Base-by-base conservation (phyloP, 2,113 vertebrate genomes). In the Coregonus clupeaformis region DNA sequence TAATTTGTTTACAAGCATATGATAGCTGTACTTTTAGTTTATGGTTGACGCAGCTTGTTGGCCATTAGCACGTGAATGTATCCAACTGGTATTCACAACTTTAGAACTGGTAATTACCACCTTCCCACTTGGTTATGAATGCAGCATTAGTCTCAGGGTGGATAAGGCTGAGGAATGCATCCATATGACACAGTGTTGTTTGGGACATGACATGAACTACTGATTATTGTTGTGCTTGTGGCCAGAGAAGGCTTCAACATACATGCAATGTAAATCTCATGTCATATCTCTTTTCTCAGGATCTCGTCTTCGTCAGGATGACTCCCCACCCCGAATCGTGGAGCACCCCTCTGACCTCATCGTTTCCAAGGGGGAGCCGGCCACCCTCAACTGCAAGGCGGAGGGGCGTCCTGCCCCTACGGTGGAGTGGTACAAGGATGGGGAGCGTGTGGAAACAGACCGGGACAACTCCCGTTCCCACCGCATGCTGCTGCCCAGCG, bases 371-470 rank as follows among this genome's bases (percentile, higher is more conserved):
- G 97, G 97, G 0, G 97, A 98, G n/a, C 95, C 97, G 0, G 97
- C 97, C 69, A 98, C 97, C 0, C 89, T 99, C 73, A 97, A 96
- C 91, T 99, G 97, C 75, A 96, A 96, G 36, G 97, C 96, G 0
- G 97, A 98, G 72, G 97, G 97, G 0, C 92, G 97, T 0, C 97
- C 97, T 0, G 75, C 92, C 0, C 97, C 97, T 0, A 92, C 91
- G 18, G 94, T 99, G 52, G 97, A 98, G 77, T 99, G 97, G 97
- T 99, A 98, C 92, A 98, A 98, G 68, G 97, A 99, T 0, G 97
- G 97, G 0, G 97, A 97, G 42, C 89, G 96, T 0, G 97, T 98
- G 7, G 96, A 96, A 82, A 99, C 97, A 0, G 97, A 96, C 62
- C 90, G 93, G 0, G 97, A 98, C 22, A 97, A 98, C 76, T 96